Base-by-base conservation (phyloP, 1,140 invertebrate genomes). In the Danaus melanippus region DNA sequence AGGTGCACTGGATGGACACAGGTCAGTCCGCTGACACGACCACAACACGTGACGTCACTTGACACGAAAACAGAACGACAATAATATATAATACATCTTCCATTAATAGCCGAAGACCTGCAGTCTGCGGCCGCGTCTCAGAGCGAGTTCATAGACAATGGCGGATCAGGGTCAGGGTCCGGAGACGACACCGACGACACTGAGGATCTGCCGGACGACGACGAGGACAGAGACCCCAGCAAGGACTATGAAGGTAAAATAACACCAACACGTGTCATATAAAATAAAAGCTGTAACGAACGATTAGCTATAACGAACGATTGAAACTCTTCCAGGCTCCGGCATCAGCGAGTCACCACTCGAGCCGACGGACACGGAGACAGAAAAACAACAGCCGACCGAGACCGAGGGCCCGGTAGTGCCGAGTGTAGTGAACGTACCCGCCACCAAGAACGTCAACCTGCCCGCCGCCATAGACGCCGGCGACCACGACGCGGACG, bases 1-100 rank as follows among this genome's bases (percentile, higher is more conserved):
- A 98, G 77, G 95, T 98, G 12, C 93, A 96, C 71, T 96, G 96
- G 94, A 90, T 91, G 54, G 92, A 94, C 67, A 89, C 90, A 58
- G 90, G 72, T 73, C 10, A 60, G 65, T 64, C 7, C 21, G 21
- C 21, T 0, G 2, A 32, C 21, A 32, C 7, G 7, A 32, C 7
- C 2, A 2, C 21, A 0, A 32, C 21, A 32, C 21, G 21, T 32
- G 21, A 32, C 21, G 21, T 32, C 21, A 32, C 21, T 32, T 32
- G 21, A 32, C 21, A 32, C 6, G 21, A 32, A 32, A 7, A 32
- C 2, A 32, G 0, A 0, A 32, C 21, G 6, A 8, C 21, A 2
- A 32, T 2, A 32, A 32, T 32, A 32, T 32, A 32, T 32, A 32
- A 32, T 7, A 32, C 21, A 32, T 32, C 21, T 32, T 32, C 21